phyloP scores from a whole-genome alignment of 2,113 vertebrate genomes.

The zebrafish (Danio rerio) region DNA sequence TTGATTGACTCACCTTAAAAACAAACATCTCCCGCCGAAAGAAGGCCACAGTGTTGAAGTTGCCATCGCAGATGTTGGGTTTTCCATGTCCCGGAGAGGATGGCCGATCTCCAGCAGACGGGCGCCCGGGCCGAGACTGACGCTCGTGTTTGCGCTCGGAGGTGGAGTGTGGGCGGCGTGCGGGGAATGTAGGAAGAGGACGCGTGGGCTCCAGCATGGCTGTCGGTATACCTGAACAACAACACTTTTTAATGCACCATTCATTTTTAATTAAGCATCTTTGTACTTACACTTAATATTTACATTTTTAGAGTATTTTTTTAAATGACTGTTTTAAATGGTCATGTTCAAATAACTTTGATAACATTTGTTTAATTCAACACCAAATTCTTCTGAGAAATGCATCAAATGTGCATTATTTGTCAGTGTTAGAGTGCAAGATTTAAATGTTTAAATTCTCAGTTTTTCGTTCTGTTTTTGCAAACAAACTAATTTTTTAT shows the following conservation, averaged over 20 bases:
- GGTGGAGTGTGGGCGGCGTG: constrained; percentile 87
- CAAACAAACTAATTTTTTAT: no score
- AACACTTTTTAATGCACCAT: neutral
- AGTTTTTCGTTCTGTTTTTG: no score
- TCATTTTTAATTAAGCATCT: no score
- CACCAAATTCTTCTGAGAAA: no score
- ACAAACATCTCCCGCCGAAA: constrained; percentile 99
- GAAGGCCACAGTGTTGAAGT: constrained; percentile 97
- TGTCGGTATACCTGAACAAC: constrained; percentile 84
- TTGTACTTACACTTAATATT: no score
- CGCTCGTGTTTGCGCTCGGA: constrained; percentile 90
- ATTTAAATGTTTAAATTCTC: no score
- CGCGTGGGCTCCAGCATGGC: constrained; percentile 94
- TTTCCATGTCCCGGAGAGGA: constrained; percentile 85
- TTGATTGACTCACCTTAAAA: constrained; percentile 86
- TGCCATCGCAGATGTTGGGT: constrained; percentile 97
- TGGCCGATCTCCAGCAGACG: constrained; percentile 86
- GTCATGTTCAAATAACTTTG: no score
- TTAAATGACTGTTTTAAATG: no score
- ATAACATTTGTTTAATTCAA: no score
- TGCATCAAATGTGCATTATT: no score
- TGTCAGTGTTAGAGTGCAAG: no score
- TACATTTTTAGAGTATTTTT: no score
- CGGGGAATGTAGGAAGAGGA: constrained; percentile 91
- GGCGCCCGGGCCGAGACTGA: constrained; percentile 85